A percentile compares a stretch with the other conserved stretches of the same genome.
phyloP scores from a whole-genome alignment of 2,797 vertebrate species.

The Falco columbarius region DNA sequence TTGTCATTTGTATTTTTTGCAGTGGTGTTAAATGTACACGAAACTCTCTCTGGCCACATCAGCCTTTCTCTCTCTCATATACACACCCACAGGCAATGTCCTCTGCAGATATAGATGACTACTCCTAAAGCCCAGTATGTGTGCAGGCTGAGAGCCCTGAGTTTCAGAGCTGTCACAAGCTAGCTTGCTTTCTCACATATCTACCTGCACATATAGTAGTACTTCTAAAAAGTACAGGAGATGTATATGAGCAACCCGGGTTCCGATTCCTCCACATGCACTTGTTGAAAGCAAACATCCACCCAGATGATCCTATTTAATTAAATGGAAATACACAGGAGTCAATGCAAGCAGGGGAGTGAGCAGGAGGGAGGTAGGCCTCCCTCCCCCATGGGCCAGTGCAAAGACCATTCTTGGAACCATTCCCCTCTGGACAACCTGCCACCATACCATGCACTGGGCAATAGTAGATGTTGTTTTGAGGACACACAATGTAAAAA shows the following conservation, averaged over 20 bases:
- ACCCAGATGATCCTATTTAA: background rate
- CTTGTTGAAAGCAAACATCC: background rate
- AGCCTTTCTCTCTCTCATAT: background rate
- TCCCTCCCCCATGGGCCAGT: background rate
- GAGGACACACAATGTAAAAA: background rate
- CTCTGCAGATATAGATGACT: background rate
- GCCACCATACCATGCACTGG: background rate
- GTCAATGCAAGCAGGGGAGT: background rate
- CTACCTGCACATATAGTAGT: background rate
- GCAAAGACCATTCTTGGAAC: background rate
- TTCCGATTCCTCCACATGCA: background rate
- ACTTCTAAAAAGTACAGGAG: background rate
- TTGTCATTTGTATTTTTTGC: background rate
- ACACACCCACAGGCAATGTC: background rate
- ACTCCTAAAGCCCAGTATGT: background rate
- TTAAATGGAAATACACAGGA: background rate
- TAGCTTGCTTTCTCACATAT: background rate
- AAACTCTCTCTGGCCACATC: background rate
- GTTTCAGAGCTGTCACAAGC: background rate
- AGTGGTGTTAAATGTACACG: accelerated
- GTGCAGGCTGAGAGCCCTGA: background rate
- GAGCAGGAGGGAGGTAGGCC: background rate
- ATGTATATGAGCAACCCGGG: background rate
- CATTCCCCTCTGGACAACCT: background rate
- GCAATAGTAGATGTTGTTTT: background rate